Evolutionary conservation across 2,888 invertebrate genomes (phyloP).

Genomic region (Meghimatium bilineatum): DNA sequence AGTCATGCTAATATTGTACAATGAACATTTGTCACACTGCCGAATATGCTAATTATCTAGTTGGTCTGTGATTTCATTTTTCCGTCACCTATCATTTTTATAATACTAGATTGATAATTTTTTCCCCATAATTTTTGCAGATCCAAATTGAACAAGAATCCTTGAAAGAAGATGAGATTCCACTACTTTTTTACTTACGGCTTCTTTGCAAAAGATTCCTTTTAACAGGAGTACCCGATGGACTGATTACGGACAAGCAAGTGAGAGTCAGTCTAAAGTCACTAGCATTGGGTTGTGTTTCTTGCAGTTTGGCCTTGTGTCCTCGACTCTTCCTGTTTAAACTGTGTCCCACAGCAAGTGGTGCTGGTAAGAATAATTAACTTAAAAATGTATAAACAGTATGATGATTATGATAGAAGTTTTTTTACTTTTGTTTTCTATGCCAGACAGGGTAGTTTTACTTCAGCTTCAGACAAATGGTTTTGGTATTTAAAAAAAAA

Average conservation of each 20-base stretch:
- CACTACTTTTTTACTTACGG: constrained; percentile 85
- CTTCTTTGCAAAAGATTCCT: constrained; percentile 86
- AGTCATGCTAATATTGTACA: no score
- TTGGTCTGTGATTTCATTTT: neutral
- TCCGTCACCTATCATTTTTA: neutral
- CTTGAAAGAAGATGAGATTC: constrained; percentile 81
- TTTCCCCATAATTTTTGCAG: constrained; percentile 5
- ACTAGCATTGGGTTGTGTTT: constrained; percentile 89
- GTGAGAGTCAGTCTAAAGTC: constrained; percentile 94
- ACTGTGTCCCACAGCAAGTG: constrained; percentile 71
- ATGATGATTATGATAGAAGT: no score
- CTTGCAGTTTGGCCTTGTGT: constrained; percentile 85
- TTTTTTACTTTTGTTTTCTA: no score
- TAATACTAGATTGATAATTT: neutral
- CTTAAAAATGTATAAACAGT: no score
- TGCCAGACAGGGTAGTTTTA: neutral
- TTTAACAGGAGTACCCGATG: constrained; percentile 81
- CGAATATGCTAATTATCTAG: no score
- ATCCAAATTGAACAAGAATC: constrained; percentile 43
- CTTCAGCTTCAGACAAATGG: neutral
- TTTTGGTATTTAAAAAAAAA: no score
- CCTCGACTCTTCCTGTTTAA: constrained; percentile 85
- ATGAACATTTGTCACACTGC: no score
- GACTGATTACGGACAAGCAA: constrained; percentile 83
- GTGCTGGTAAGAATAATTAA: constrained; percentile 39